Conservation (phyloP, 2,113 vertebrate genomes). For the Pyxicephalus adspersus region DNA sequence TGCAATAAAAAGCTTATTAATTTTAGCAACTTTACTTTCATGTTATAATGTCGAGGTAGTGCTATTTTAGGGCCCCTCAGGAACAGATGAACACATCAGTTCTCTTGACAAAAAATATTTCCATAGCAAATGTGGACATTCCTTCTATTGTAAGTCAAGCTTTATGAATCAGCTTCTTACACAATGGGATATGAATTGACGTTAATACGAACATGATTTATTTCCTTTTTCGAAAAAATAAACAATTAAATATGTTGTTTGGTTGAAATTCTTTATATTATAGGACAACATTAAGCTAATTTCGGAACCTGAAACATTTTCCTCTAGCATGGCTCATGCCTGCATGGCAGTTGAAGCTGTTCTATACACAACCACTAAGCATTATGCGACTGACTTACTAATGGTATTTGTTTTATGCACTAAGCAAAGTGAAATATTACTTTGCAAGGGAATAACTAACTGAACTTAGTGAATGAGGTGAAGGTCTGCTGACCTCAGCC, state of each 20-base stretch:
- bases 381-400: too few species aligned
- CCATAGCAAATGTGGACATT: constrained; percentile 52
- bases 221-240: constrained; percentile 5
- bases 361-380: too few species aligned
- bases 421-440: too few species aligned
- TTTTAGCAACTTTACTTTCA: constrained; percentile 54
- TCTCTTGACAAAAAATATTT: constrained; percentile 49
- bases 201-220: constrained; percentile 35
- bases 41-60: constrained; percentile 54
- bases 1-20: constrained; percentile 57
- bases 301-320: too few species aligned
- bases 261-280: too few species aligned
- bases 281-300: too few species aligned
- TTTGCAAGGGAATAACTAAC: too few species aligned
- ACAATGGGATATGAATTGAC: constrained; percentile 46
- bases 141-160: constrained; percentile 44
- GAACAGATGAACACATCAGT: constrained; percentile 49
- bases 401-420: too few species aligned
- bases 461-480: too few species aligned
- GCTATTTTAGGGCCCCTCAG: constrained; percentile 49
- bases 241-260: background rate
- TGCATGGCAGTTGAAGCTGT: too few species aligned
- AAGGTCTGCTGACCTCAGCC: too few species aligned
- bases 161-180: constrained; percentile 51
- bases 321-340: too few species aligned